These are phyloP conservation scores for Fistularia commersonii DNA, from an alignment of 2,797 vertebrate genomes.

Conservation along the genomic window DNA sequence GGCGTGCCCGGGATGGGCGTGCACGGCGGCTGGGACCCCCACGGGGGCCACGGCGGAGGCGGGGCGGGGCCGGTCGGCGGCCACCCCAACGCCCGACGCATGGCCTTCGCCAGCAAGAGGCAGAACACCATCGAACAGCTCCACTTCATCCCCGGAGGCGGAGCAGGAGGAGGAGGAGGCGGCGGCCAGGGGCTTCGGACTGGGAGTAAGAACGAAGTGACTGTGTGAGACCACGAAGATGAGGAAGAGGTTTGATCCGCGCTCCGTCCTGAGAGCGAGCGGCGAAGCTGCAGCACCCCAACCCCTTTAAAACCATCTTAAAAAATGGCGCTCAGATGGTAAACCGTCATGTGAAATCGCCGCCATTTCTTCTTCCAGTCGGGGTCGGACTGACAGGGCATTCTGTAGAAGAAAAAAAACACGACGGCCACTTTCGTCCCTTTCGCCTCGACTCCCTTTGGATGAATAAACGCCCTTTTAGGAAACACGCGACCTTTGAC, in stretches of 20 bases:
- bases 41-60: slow-evolving; percentile 32
- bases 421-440: slow-evolving; percentile 13
- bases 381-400: slow-evolving; percentile 37
- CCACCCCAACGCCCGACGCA: slow-evolving; percentile 73
- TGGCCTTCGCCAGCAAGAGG: slow-evolving; percentile 83
- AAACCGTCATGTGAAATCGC: slow-evolving; percentile 22
- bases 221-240: slow-evolving; percentile 70
- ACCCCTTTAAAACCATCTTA: neutral
- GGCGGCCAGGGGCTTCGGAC: slow-evolving; percentile 81
- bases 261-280: neutral
- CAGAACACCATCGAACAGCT: slow-evolving; percentile 91
- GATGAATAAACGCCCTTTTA: too few species aligned
- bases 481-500: neutral
- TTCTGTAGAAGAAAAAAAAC: slow-evolving; percentile 24
- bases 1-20: slow-evolving; percentile 39
- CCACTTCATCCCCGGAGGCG: slow-evolving; percentile 90
- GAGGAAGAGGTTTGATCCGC: slow-evolving; percentile 27
- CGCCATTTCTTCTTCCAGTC: slow-evolving; percentile 26
- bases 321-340: neutral
- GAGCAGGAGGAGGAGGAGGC: slow-evolving; percentile 77
- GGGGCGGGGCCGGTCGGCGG: slow-evolving; percentile 28
- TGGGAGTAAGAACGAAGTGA: slow-evolving; percentile 91
- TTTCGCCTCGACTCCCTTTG: slow-evolving; percentile 16
- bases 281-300: neutral
- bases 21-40: slow-evolving; percentile 57